A percentile compares a stretch with the other conserved stretches of the same genome.
These are phyloP conservation scores for Aphis craccivora DNA, from an alignment of 1,140 invertebrate genomes.

Conservation along the genomic window DNA sequence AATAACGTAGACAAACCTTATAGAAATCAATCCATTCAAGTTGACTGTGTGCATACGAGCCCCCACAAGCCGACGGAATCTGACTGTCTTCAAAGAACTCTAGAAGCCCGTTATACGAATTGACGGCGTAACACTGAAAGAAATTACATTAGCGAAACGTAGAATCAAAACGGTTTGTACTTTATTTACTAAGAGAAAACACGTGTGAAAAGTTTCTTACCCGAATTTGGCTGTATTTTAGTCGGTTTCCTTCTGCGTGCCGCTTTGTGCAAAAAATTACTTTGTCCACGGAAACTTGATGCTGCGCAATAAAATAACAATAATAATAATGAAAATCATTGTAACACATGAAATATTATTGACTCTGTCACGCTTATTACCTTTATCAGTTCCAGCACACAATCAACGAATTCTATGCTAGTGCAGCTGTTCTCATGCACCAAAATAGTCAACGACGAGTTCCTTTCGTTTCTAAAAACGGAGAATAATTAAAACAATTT, in stretches of 20 bases:
- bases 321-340: neutral
- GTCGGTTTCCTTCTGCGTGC: conserved; percentile 24
- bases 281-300: conserved; percentile 52
- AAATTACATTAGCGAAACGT: conserved; percentile 9
- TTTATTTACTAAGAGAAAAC: neutral
- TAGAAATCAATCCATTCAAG: conserved; percentile 72
- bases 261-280: conserved; percentile 55
- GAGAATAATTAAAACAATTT: neutral
- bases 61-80: conserved; percentile 66
- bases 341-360: neutral
- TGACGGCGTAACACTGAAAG: conserved; percentile 59
- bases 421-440: conserved; percentile 47
- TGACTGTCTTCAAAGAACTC: conserved; percentile 65
- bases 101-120: conserved; percentile 61
- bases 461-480: conserved; percentile 53
- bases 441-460: conserved; percentile 45
- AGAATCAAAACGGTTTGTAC: neutral
- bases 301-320: conserved; percentile 32
- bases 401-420: conserved; percentile 50
- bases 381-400: conserved; percentile 49
- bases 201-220: neutral
- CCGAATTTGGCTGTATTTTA: conserved; percentile 55
- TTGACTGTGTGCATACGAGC: conserved; percentile 68
- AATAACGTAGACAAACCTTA: conserved; percentile 63
- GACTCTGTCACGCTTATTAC: conserved; percentile 24